Percentiles rank a stretch among this genome's conserved stretches.
Evolutionary conservation across 1,140 invertebrate species (phyloP).

Genomic region (Diuraphis noxia): DNA sequence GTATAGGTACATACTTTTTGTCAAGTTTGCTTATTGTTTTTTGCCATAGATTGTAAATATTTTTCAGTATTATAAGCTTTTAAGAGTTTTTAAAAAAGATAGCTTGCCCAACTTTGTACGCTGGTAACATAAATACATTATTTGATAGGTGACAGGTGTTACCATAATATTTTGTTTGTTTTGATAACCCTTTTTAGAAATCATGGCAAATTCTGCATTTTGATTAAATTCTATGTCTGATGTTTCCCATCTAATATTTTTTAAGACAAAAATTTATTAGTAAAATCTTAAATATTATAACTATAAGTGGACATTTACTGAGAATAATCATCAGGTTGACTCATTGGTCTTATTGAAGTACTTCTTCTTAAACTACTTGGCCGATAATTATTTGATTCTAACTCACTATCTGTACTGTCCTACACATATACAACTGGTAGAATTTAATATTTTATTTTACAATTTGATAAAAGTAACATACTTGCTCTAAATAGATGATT

Average conservation of each 20-base stretch:
- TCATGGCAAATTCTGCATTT: not conserved
- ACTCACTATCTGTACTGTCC: conserved; percentile 7
- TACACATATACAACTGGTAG: not conserved
- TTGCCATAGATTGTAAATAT: too few species aligned
- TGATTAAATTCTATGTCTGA: conserved; percentile 12
- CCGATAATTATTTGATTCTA: not conserved
- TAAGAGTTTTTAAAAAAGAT: not conserved
- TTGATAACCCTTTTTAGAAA: conserved; percentile 3
- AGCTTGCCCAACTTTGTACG: not conserved
- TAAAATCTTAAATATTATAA: not conserved
- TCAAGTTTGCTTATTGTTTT: too few species aligned
- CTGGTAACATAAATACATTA: not conserved
- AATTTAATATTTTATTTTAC: not conserved
- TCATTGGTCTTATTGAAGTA: conserved; percentile 6
- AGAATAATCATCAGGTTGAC: conserved; percentile 17
- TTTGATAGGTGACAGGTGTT: not conserved
- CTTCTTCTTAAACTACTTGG: not conserved
- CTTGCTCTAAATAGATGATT: conserved; percentile 21
- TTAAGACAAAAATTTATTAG: not conserved
- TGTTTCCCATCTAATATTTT: conserved; percentile 17
- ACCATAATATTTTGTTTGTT: not conserved
- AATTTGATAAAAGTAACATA: not conserved
- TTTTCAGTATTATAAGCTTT: not conserved
- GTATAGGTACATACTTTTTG: too few species aligned
- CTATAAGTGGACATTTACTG: not conserved